Base-by-base conservation (phyloP, 2,888 invertebrate genomes). In the Tanaodytes sp. region DNA sequence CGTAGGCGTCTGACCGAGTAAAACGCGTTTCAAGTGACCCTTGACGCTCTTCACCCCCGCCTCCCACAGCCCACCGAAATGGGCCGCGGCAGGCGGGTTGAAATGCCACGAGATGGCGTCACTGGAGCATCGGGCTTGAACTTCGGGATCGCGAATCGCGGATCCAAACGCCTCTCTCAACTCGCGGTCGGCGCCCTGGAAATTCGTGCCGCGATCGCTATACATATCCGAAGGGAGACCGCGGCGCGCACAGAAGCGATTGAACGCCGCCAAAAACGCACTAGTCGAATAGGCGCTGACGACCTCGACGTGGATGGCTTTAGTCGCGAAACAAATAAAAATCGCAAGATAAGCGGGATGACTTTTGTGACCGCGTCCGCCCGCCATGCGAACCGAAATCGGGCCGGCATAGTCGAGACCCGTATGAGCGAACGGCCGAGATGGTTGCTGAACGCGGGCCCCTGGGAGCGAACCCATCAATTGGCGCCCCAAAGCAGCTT, bases 41-140 rank as follows among this genome's bases (percentile, higher is more conserved):
- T 40, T 40, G 8, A 19, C 40, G n/a, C 40, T 40, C n/a, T 40
- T 40, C 1, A 40, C 19, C 18, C 40, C 40, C n/a, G 40, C 40
- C 12, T 40, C 40, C 40, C 40, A 19, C 8, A 40, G 11, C 8
- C 40, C 19, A 2, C 40, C 40, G n/a, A 40, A 40, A 19, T 40
- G 40, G 5, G 40, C 11, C 4, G 40, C 40, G 1, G 40, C 16
- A n/a, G 40, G 40, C 8, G 40, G 40, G n/a, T 16, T 40, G 15
- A 36, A 36, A 2, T 14, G 36, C 36, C 36, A 36, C 8, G 11
- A 3, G 15, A 36, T 12, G 15, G 14, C 2, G 14, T 36, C 36
- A 2, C 15, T 12, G 2, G 36, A 2, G 2, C 12, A 2, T 9
- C 36, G 36, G 14, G 8, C 36, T 3, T 14, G 36, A 14, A 36